Conservation (phyloP, 2,113 vertebrate species). For the Phyllopteryx taeniolatus region DNA sequence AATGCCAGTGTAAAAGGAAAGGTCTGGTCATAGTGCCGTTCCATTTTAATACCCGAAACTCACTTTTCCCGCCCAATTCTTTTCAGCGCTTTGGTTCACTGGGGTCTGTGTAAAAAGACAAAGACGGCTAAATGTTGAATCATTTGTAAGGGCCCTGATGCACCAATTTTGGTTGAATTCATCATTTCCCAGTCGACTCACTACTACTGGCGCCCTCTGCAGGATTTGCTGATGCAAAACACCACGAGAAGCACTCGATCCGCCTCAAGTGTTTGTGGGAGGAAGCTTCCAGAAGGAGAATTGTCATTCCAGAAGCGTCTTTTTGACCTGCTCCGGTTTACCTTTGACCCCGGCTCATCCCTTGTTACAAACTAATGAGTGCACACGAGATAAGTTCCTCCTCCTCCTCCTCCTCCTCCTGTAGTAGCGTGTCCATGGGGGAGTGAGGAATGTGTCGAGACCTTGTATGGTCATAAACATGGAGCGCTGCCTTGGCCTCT, state of each 20-base stretch:
- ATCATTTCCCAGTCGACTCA: background rate
- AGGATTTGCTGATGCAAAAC: background rate
- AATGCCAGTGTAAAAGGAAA: no score
- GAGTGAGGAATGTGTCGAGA: conserved; percentile 2
- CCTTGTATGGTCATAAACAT: conserved; percentile 5
- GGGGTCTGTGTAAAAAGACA: no score
- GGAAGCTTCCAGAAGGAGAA: background rate
- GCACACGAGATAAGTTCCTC: conserved; percentile 1
- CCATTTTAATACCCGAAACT: no score
- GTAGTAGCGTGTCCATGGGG: background rate
- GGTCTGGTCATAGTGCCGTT: no score
- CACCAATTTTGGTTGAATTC: background rate
- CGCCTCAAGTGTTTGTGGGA: background rate
- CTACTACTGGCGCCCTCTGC: background rate
- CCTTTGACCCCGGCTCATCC: background rate
- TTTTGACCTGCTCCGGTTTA: conserved; percentile 2
- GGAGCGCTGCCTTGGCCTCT: background rate
- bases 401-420: background rate
- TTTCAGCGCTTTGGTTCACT: no score
- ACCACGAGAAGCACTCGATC: background rate
- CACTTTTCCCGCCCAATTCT: no score
- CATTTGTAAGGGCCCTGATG: background rate
- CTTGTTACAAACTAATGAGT: conserved; percentile 1
- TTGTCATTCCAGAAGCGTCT: background rate
- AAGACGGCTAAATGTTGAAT: no score